These are phyloP conservation scores for Cybosia mesomella DNA, from an alignment of 2,888 invertebrate genomes.

Conservation along the genomic window DNA sequence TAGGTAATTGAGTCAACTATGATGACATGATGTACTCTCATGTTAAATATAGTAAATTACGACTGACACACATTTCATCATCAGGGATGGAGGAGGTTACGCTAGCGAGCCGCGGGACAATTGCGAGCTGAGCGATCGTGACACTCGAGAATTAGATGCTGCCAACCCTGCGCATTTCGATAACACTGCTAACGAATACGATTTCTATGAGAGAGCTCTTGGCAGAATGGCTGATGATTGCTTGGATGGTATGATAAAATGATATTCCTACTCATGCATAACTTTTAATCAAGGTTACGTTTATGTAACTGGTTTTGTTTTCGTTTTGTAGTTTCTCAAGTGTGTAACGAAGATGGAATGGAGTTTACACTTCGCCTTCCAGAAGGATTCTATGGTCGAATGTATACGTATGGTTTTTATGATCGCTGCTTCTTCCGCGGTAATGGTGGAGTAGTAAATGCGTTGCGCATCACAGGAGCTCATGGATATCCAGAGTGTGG, in stretches of 20 bases:
- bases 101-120: constrained; percentile 91
- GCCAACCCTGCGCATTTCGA: constrained; percentile 95
- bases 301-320: not conserved
- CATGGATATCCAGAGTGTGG: constrained; percentile 98
- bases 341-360: constrained; percentile 97
- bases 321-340: constrained; percentile 91
- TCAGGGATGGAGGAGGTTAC: constrained; percentile 88
- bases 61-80: constrained; percentile 43
- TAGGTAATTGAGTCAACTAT: constrained; percentile 81
- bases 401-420: constrained; percentile 97
- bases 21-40: constrained; percentile 28
- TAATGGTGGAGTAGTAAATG: constrained; percentile 94
- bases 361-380: constrained; percentile 95
- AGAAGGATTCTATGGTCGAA: constrained; percentile 95
- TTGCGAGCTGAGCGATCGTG: constrained; percentile 96
- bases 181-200: constrained; percentile 91
- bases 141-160: constrained; percentile 93
- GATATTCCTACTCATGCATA: not conserved
- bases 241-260: constrained; percentile 90
- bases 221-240: constrained; percentile 93
- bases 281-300: not conserved
- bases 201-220: constrained; percentile 93
- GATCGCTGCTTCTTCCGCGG: constrained; percentile 97
- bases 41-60: constrained; percentile 29
- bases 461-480: constrained; percentile 94